Evolutionary conservation across 2,113 vertebrate genomes (phyloP), one percentile per base, ranked within the genome.

Genomic region (Otus sunia): DNA sequence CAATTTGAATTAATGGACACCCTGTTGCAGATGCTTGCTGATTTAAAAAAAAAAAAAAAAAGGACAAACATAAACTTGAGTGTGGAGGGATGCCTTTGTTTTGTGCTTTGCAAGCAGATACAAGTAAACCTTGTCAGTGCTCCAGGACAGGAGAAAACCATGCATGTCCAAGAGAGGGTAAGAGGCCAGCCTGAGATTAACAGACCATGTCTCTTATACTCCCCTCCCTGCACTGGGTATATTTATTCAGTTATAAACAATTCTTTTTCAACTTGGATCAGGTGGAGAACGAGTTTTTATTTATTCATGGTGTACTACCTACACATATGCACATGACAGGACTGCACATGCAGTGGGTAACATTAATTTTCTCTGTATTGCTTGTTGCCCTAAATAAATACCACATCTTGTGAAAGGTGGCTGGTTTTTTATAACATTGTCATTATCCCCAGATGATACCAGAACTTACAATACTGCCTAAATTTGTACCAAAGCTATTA

Each of bases 151-250:
- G 10, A 92, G 32, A 64, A 55, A 92, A 66, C 41, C 53, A 23
- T 1, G 11, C 10, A 21, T 47, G 53, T 68, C n/a, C 69, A 60
- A n/a, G 29, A 41, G 32, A 88, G 32, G 15, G 29, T 16, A 34
- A 77, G 17, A 86, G 29, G 15, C 23, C 41, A 32, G 36, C 26
- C 22, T 6, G 52, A n/a, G 37, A 52, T 10, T 10, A 73, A 50
- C 0, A 2, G 43, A 23, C 20, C 4, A 0, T 2, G 3, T 16
- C n/a, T 72, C 30, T 74, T 13, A n/a, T 10, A 27, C 20, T 41
- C 45, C 45, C 22, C 23, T 2, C 18, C 4, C 12, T 26, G 26
- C 6, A 1, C n/a, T 22, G 19, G 9, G 13, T 30, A 11, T 45
- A n/a, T 43, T 56, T 18, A 0, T 23, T 67, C 41, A 18, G 6